Evolutionary conservation across 2,113 vertebrate genomes (phyloP), one percentile per base, ranked within the genome.

Genomic region (Tyto alba): DNA sequence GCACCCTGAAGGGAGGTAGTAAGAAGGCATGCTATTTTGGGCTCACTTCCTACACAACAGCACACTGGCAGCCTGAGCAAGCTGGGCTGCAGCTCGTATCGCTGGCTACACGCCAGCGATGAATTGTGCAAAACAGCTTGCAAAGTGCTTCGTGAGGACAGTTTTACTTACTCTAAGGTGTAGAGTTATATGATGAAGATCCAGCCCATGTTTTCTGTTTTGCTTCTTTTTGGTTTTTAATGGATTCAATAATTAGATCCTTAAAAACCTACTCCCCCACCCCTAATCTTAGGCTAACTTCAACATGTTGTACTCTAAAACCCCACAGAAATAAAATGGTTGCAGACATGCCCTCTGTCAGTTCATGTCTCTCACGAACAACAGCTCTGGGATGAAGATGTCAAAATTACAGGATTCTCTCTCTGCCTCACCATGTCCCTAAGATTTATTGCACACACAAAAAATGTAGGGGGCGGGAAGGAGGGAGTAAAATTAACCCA

Each of bases 31-130:
- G 50, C 95, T 95, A 94, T 96, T 97, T 81, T 67, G 64, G 82
- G 93, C 64, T 93, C 13, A 4, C 85, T 52, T 83, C 92, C 96
- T 81, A 96, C 95, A 93, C 85, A 74, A 56, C n/a, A 84, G 88
- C 93, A 72, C 38, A 3, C 53, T 84, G 79, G 76, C 90, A 93
- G 88, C 55, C 27, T 38, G 36, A 90, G 88, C 80, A 66, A 38
- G 77, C 74, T 41, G 64, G 63, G 89, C 60, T 74, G 67, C 64
- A 56, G 68, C 89, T 95, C 79, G 64, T 18, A 11, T 14, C 2
- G 0, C 73, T 90, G 93, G 93, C 88, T 40, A 6, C 57, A 16
- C 0, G 60, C 95, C 96, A 93, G 47, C 27, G 1, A 38, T 0
- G 14, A 90, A 45, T 29, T 18, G 1, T n/a, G 68, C 67, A 50